Evolutionary conservation across 1,140 invertebrate genomes (phyloP), one percentile per base, ranked within the genome.

Genomic region (Drosophila nasuta): DNA sequence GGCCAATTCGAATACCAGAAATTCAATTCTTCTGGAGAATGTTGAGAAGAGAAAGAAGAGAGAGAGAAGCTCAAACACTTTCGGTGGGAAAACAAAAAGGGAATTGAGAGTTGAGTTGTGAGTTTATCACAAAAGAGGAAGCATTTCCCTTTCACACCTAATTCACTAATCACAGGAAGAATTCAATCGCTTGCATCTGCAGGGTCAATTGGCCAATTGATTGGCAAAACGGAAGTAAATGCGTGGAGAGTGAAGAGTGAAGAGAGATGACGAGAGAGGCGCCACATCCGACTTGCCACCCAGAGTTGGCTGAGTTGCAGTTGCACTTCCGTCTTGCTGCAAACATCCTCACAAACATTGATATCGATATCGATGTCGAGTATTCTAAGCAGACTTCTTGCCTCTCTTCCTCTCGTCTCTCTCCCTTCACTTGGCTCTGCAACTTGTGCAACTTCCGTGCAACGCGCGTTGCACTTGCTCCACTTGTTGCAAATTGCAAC

Each of bases 371-470:
- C 7, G 41, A 43, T 43, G 3, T n/a, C n/a, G 8, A 33, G 28
- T 6, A 6, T 54, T 35, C 51, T 33, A 54, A 33, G 13, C 8
- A 2, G 28, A 33, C 45, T 46, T 0, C 45, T 3, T 15, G 5
- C n/a, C n/a, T 17, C 49, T 51, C 25, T 3, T 25, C 20, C 20
- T 20, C 2, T 3, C 20, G 2, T 25, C 0, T 25, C 3, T 3
- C 20, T 25, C 20, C 20, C 20, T 25, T 4, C 3, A 25, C 3
- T 25, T 25, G 8, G 8, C 35, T 6, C n/a, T 5, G 15, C 46
- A 20, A 48, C 17, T 17, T 28, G 67, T 63, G 73, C 54, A 71
- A 76, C 73, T 76, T 76, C 73, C 73, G 73, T 49, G 58, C 59
- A 46, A 70, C 60, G 49, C 74, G 49, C 28, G 51, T 25, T 58